These are phyloP conservation scores for Acanthoscelides obtectus DNA, from an alignment of 2,888 invertebrate genomes.

Conservation along the genomic window DNA sequence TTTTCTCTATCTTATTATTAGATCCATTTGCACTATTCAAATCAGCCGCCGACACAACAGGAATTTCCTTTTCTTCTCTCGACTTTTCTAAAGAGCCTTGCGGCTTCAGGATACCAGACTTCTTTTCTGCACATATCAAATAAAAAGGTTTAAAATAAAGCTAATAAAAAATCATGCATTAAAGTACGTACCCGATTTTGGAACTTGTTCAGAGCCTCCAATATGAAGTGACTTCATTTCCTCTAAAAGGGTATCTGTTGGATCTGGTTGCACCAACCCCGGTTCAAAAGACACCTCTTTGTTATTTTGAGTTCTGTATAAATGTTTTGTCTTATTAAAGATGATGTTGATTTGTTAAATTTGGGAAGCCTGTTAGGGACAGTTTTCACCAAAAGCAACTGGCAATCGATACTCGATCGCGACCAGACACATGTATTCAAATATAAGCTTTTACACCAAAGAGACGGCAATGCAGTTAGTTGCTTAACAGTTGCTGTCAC, in stretches of 20 bases:
- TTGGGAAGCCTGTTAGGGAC: too few species aligned
- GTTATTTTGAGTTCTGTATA: slow-evolving; percentile 34
- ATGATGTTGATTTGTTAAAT: too few species aligned
- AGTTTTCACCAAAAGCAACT: too few species aligned
- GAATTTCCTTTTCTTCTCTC: slow-evolving; percentile 54
- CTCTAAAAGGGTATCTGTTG: slow-evolving; percentile 52
- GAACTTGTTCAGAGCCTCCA: slow-evolving; percentile 20
- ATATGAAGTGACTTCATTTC: slow-evolving; percentile 54
- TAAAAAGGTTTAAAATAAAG: neutral
- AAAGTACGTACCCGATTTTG: neutral
- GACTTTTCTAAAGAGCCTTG: slow-evolving; percentile 67
- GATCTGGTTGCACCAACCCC: slow-evolving; percentile 45
- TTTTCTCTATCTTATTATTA: slow-evolving; percentile 30
- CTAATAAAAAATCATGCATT: neutral
- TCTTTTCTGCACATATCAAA: slow-evolving; percentile 33
- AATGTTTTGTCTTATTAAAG: too few species aligned
- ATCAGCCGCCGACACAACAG: slow-evolving; percentile 6
- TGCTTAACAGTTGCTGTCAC: too few species aligned
- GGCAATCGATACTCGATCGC: too few species aligned
- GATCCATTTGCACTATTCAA: slow-evolving; percentile 8
- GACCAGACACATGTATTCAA: too few species aligned
- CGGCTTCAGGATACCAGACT: slow-evolving; percentile 63
- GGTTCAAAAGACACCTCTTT: slow-evolving; percentile 43
- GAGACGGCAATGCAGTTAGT: too few species aligned
- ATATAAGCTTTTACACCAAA: too few species aligned